Conservation (phyloP, 2,797 vertebrate species). For the Siniperca obscura region DNA sequence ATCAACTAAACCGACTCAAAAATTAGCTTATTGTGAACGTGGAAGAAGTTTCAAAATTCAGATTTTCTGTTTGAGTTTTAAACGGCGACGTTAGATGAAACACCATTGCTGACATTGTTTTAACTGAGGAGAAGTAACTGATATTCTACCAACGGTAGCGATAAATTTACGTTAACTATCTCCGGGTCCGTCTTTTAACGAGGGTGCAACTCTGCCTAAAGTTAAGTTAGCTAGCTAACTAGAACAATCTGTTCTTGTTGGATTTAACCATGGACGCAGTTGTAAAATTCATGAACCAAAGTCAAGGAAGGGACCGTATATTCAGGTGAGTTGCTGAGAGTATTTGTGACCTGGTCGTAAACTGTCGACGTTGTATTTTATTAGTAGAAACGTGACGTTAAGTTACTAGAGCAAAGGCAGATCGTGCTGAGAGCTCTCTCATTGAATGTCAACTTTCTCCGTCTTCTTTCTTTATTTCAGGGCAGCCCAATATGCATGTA, state of each 20-base stretch:
- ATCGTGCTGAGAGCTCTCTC: neutral
- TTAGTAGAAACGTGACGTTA: slow-evolving; percentile 4
- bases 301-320: slow-evolving; percentile 91
- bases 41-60: slow-evolving; percentile 24
- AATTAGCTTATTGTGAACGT: neutral
- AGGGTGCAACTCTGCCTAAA: neutral
- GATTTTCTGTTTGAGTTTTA: neutral
- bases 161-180: neutral
- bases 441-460: neutral
- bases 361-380: neutral
- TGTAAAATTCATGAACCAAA: slow-evolving; percentile 87
- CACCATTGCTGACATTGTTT: neutral
- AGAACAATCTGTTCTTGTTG: slow-evolving; percentile 61
- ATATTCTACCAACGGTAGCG: neutral
- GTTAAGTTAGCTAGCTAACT: neutral
- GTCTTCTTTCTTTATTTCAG: slow-evolving; percentile 81
- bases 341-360: neutral
- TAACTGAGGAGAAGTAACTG: neutral
- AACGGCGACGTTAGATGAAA: fast-evolving
- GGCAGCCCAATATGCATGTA: slow-evolving; percentile 93
- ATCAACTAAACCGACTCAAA: neutral
- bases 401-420: neutral
- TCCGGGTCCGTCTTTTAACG: neutral
- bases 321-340: slow-evolving; percentile 84
- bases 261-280: slow-evolving; percentile 87